Evolutionary conservation across 30 jellyfish, hydroid and myxozoan species (phyloP).

Genomic region (Cassiopea andromeda): DNA sequence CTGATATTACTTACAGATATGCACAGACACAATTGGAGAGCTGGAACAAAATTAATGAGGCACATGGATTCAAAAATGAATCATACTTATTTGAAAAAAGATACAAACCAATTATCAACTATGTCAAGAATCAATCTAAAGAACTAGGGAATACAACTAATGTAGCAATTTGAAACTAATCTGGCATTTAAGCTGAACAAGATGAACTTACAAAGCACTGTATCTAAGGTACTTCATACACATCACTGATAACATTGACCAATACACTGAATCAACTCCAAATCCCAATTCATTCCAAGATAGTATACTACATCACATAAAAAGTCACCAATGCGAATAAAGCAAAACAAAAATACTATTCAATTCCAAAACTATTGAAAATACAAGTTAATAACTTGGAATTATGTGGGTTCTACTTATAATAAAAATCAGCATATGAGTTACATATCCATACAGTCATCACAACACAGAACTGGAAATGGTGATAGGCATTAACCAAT

Average conservation of each 20-base stretch:
- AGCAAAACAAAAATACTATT: too few relatives aligned
- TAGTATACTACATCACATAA: too few relatives aligned
- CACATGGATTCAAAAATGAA: not conserved
- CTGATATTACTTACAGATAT: not conserved
- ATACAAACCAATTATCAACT: not conserved
- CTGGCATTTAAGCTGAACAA: not conserved
- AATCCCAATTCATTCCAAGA: not conserved
- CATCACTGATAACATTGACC: too few relatives aligned
- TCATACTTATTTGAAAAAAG: not conserved
- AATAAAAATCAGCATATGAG: too few relatives aligned
- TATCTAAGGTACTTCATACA: too few relatives aligned
- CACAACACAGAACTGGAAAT: too few relatives aligned
- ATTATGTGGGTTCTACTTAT: too few relatives aligned
- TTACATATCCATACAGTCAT: too few relatives aligned
- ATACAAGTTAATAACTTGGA: not conserved
- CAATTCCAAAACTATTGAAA: not conserved
- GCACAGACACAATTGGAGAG: not conserved
- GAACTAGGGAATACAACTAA: not conserved
- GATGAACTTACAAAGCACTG: not conserved
- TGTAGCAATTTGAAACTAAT: not conserved
- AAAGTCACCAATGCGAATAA: too few relatives aligned
- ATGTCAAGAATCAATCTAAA: not conserved
- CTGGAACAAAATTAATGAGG: not conserved
- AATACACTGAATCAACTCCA: not conserved
- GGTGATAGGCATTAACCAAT: too few relatives aligned